Percentiles rank a stretch among this genome's conserved stretches.
These are phyloP conservation scores for Charina bottae DNA, from an alignment of 2,113 vertebrate genomes.

Conservation along the genomic window DNA sequence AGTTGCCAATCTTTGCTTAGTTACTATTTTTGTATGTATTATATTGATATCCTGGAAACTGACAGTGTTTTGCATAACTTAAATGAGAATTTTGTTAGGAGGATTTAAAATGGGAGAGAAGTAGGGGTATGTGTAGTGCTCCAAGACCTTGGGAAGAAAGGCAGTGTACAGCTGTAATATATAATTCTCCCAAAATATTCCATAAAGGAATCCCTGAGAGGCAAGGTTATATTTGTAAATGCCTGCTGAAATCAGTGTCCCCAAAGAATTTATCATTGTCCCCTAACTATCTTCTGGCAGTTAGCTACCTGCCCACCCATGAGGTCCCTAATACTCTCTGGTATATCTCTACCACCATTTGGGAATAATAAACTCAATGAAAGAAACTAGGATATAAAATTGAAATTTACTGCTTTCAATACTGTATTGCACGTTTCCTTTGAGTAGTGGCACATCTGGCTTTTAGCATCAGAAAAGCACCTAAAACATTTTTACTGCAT, in stretches of 20 bases:
- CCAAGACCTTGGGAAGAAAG: neutral
- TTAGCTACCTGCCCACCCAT: neutral
- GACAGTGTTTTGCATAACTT: neutral
- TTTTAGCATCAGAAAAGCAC: conserved; percentile 56
- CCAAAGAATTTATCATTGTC: neutral
- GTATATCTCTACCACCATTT: neutral
- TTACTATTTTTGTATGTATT: neutral
- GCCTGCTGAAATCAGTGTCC: neutral
- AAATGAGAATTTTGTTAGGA: neutral
- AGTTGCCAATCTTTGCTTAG: neutral
- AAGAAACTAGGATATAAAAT: conserved; percentile 56
- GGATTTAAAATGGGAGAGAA: neutral
- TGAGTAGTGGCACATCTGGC: conserved; percentile 38
- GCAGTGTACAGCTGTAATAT: neutral
- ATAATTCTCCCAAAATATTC: neutral
- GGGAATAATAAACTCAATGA: conserved; percentile 42
- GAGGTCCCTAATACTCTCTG: neutral
- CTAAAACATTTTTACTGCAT: conserved; percentile 65
- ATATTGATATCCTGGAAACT: neutral
- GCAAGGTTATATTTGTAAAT: neutral
- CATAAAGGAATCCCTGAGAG: neutral
- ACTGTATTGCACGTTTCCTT: conserved; percentile 44
- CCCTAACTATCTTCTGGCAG: neutral
- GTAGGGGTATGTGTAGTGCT: neutral
- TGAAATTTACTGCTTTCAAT: conserved; percentile 53